These are phyloP conservation scores for Lordiphosa collinella DNA, from an alignment of 1,140 invertebrate genomes.

Conservation along the genomic window DNA sequence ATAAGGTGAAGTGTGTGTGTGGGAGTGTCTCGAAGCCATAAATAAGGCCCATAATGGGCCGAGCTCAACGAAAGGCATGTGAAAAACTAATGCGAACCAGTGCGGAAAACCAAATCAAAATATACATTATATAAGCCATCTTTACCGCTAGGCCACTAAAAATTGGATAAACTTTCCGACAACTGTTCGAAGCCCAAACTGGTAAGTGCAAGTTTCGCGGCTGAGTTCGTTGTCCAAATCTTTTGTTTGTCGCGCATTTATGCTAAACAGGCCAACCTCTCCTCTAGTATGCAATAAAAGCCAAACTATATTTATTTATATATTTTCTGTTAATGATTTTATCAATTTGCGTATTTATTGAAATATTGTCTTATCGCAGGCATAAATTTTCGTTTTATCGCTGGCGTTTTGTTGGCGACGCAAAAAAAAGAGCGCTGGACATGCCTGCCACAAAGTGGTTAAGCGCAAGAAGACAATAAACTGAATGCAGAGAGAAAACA, in stretches of 20 bases:
- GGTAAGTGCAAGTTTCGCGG: slow-evolving; percentile 63
- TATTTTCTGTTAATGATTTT: slow-evolving; percentile 40
- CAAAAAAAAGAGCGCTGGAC: background rate
- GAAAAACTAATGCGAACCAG: slow-evolving; percentile 64
- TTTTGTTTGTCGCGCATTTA: slow-evolving; percentile 49
- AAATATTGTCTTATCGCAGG: slow-evolving; percentile 38
- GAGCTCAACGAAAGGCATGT: slow-evolving; percentile 41
- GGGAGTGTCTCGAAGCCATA: slow-evolving; percentile 59
- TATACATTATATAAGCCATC: slow-evolving; percentile 27
- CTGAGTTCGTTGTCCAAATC: slow-evolving; percentile 54
- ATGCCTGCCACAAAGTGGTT: background rate
- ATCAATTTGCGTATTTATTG: slow-evolving; percentile 34
- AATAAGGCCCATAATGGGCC: slow-evolving; percentile 68
- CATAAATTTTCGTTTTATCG: slow-evolving; percentile 65
- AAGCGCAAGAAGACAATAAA: too few species aligned
- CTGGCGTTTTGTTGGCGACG: slow-evolving; percentile 39
- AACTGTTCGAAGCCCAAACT: slow-evolving; percentile 43
- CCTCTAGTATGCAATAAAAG: slow-evolving; percentile 11
- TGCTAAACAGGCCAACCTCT: slow-evolving; percentile 40
- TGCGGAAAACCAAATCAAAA: slow-evolving; percentile 18
- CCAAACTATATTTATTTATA: slow-evolving; percentile 39
- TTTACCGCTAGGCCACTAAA: slow-evolving; percentile 60
- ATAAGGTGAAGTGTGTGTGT: slow-evolving; percentile 71
- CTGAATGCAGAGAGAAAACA: too few species aligned
- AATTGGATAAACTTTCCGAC: slow-evolving; percentile 71